Evolutionary conservation across 1,140 invertebrate species (phyloP).

Genomic region (Meloidogyne hapla): DNA sequence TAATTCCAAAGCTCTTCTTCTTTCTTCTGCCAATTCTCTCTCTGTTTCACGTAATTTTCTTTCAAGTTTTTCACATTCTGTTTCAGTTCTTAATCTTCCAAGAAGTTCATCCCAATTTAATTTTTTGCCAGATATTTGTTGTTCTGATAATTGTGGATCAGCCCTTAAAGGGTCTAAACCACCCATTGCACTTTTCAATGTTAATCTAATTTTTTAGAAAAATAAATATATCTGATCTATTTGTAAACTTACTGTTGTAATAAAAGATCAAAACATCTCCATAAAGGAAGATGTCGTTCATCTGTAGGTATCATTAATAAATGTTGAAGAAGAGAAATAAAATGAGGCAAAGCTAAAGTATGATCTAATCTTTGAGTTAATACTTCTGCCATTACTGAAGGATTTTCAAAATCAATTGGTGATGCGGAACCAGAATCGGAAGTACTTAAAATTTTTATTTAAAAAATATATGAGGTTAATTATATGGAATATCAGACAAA

Average conservation of each 20-base stretch:
- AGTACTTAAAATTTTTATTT: slow-evolving; percentile 29
- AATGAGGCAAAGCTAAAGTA: slow-evolving; percentile 85
- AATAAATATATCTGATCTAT: no score
- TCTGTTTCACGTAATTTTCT: slow-evolving; percentile 58
- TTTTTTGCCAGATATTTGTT: slow-evolving; percentile 11
- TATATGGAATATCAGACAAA: no score
- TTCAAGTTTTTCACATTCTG: slow-evolving; percentile 71
- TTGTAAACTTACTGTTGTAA: slow-evolving; percentile 75
- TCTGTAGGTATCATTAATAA: slow-evolving; percentile 85
- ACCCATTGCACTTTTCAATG: slow-evolving; percentile 76
- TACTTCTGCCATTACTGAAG: slow-evolving; percentile 87
- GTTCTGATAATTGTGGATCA: slow-evolving; percentile 79
- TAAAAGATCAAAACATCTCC: slow-evolving; percentile 88
- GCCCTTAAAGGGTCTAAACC: slow-evolving; percentile 75
- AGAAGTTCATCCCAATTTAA: slow-evolving; percentile 56
- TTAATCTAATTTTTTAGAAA: slow-evolving; percentile 67
- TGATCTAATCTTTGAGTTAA: slow-evolving; percentile 84
- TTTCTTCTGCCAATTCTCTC: slow-evolving; percentile 77
- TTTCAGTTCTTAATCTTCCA: slow-evolving; percentile 75
- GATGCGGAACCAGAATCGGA: slow-evolving; percentile 54
- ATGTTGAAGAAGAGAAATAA: slow-evolving; percentile 86
- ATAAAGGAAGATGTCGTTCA: slow-evolving; percentile 81
- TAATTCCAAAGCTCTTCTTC: slow-evolving; percentile 73
- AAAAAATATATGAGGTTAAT: no score
- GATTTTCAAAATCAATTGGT: slow-evolving; percentile 91